These are phyloP conservation scores for Ginglymostoma cirratum DNA, from an alignment of 2,113 vertebrate genomes.

Conservation along the genomic window DNA sequence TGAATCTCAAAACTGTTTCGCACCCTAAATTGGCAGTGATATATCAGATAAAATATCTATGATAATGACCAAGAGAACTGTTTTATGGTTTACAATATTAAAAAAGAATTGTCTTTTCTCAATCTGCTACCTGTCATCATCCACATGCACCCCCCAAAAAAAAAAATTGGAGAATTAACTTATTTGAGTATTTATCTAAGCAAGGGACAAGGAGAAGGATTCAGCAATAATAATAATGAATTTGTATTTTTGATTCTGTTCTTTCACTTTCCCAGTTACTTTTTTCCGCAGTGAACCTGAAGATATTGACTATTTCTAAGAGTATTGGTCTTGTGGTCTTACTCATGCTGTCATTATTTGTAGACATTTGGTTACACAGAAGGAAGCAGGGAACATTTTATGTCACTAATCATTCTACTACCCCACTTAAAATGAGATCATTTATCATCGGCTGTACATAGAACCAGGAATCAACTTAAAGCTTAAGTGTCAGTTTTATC, in stretches of 20 bases:
- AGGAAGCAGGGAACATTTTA: too few species aligned
- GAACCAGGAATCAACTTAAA: neutral
- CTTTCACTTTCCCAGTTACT: neutral
- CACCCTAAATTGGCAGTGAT: neutral
- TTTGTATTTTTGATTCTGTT: neutral
- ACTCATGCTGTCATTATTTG: neutral
- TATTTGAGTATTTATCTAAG: neutral
- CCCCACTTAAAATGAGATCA: neutral
- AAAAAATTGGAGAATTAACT: neutral
- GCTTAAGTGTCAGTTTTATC: neutral
- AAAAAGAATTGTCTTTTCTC: neutral
- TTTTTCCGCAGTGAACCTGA: neutral
- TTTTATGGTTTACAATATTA: neutral
- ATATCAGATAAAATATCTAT: neutral
- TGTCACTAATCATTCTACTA: neutral
- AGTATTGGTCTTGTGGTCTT: neutral
- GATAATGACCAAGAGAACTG: neutral
- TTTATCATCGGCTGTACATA: neutral
- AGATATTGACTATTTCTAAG: neutral
- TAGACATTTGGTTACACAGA: neutral
- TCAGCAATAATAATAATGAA: neutral
- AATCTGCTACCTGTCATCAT: neutral
- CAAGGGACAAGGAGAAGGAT: neutral
- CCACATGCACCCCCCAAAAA: neutral
- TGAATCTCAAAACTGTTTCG: neutral